A percentile compares a stretch with the other conserved stretches of the same genome.
Conservation (phyloP, 2,113 vertebrate genomes). For the Actenoides hombroni region DNA sequence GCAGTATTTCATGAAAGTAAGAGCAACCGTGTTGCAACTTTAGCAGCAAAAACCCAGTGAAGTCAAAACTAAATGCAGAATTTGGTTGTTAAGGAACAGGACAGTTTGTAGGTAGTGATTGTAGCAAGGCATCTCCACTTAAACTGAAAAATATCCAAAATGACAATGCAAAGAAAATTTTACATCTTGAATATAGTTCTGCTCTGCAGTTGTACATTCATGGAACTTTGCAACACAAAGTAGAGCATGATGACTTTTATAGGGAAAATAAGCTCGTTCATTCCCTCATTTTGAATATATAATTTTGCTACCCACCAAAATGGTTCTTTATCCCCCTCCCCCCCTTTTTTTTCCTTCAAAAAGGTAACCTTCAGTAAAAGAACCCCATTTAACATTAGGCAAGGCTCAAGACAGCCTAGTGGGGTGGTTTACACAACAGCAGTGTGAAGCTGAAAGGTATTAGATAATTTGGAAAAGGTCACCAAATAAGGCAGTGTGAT, state of each 20-base stretch:
- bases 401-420: accelerated
- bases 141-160: not conserved
- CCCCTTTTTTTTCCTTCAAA: not conserved
- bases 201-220: not conserved
- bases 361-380: not conserved
- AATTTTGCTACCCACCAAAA: not conserved
- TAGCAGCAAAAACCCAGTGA: not conserved
- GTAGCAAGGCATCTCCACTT: not conserved
- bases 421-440: not conserved
- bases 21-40: accelerated
- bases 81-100: not conserved
- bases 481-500: not conserved
- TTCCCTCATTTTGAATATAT: not conserved
- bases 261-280: not conserved
- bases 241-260: not conserved
- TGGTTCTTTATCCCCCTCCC: accelerated
- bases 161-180: not conserved
- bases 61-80: not conserved
- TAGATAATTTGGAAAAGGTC: not conserved
- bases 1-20: not conserved
- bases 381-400: accelerated
- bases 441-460: not conserved
- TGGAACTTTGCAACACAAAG: not conserved
- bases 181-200: not conserved
- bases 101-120: not conserved